These are phyloP conservation scores for Nycticorax nycticorax DNA, from an alignment of 2,113 vertebrate species.

Conservation along the genomic window DNA sequence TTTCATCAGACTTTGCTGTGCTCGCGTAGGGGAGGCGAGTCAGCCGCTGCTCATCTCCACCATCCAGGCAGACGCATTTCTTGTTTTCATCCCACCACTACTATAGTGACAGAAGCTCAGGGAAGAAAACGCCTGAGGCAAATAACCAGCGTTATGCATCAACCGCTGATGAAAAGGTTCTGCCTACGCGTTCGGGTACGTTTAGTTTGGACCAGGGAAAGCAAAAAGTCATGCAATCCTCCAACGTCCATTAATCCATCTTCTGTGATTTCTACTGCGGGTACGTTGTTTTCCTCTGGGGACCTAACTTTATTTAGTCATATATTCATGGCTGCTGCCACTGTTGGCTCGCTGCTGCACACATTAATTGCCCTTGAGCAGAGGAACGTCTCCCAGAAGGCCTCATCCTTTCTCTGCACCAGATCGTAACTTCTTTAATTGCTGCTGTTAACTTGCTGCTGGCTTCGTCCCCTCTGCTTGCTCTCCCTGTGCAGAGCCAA, in stretches of 20 bases:
- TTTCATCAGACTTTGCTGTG: not conserved
- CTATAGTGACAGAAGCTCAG: not conserved
- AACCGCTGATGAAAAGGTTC: not conserved
- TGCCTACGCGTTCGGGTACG: not conserved
- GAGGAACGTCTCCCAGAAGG: not conserved
- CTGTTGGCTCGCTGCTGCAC: not conserved
- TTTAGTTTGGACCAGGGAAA: not conserved
- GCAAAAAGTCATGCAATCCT: not conserved
- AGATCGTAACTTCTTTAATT: not conserved
- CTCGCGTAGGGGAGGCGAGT: rapidly evolving
- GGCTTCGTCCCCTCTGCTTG: rapidly evolving
- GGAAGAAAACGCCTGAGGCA: not conserved
- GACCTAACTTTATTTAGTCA: conserved; percentile 23
- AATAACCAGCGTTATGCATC: not conserved
- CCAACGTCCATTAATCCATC: not conserved
- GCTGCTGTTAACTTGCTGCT: not conserved
- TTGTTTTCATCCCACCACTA: conserved; percentile 1
- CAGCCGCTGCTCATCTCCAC: not conserved
- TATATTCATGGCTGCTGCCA: not conserved
- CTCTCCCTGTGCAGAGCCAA: not conserved
- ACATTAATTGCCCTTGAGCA: not conserved
- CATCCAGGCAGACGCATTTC: not conserved
- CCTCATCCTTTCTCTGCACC: not conserved
- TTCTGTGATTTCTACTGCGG: not conserved
- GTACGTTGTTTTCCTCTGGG: not conserved